Base-by-base conservation (phyloP, 2,888 invertebrate genomes). In the Orthonevra nobilis region DNA sequence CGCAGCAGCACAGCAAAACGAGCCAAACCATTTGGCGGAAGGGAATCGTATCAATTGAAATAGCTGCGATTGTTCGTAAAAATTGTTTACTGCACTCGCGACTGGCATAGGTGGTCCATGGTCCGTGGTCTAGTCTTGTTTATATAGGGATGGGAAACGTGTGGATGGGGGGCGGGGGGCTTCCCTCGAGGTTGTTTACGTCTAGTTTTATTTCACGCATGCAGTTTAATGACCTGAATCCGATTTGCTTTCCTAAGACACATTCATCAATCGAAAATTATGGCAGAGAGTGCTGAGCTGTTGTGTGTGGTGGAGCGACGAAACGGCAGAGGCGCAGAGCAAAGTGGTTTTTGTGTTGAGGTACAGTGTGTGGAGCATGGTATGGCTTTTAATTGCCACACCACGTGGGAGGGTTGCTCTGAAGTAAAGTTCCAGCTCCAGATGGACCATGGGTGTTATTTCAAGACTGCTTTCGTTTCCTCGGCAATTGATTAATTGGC, bases 151-250 rank as follows among this genome's bases (percentile, higher is more conserved):
- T 34, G 23, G 46, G 20, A n/a, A 15, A 23, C n/a, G n/a, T 42
- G 60, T 52, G 60, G 50, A 50, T 46, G 50, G 44, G 23, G 30
- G n/a, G n/a, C n/a, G n/a, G n/a, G 54, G 54, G 46, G 50, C 56
- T 48, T 40, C 42, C 28, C 15, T 19, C 10, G 28, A 50, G 60
- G 58, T 72, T 79, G 79, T 73, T 79, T 79, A 79, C 60, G 79
- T 73, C 68, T 73, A 40, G 46, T 61, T 56, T 60, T 19, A 56
- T 68, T 73, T 72, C 61, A 79, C 61, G 79, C 79, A 73, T 79
- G 70, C 73, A 73, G 79, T 79, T 79, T 79, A 79, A 79, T 79
- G 79, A 73, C 73, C 79, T 63, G 79, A 56, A 79, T 79, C 44
- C 38, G 64, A 72, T 68, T 79, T 54, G 72, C 28, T 58, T 72